phyloP scores from a whole-genome alignment of 2,113 vertebrate genomes.

The Coreoperca whiteheadi region DNA sequence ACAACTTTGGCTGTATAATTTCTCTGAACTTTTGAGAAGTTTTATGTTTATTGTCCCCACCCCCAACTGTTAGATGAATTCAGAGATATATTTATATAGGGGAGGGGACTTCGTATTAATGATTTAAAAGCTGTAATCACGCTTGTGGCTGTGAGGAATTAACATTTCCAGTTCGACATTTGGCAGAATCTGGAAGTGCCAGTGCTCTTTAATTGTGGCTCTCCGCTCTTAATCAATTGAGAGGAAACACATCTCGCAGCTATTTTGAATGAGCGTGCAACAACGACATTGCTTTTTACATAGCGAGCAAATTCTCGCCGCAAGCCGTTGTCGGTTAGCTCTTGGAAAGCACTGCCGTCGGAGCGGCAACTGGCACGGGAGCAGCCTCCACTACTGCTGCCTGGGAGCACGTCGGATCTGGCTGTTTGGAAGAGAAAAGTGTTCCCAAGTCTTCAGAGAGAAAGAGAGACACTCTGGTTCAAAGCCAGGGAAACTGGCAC shows the following conservation, averaged over 20 bases:
- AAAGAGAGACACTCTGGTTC: conserved; percentile 70
- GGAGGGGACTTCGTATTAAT: background rate
- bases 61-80: too few species aligned
- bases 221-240: conserved; percentile 42
- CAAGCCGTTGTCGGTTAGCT: conserved; percentile 72
- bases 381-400: conserved; percentile 62
- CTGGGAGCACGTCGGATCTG: conserved; percentile 76
- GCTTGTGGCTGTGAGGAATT: conserved; percentile 25
- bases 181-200: conserved; percentile 42
- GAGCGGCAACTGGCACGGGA: conserved; percentile 64
- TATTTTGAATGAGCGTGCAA: conserved; percentile 63
- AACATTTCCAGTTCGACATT: conserved; percentile 31
- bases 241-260: conserved; percentile 64
- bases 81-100: conserved; percentile 8
- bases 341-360: conserved; percentile 69
- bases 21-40: too few species aligned
- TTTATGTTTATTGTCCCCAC: too few species aligned
- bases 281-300: conserved; percentile 55
- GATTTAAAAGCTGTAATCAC: conserved; percentile 32
- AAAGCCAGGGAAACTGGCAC: conserved; percentile 79
- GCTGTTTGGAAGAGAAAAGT: conserved; percentile 77
- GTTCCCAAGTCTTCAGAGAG: conserved; percentile 69
- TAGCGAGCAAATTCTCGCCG: conserved; percentile 64
- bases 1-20: too few species aligned
- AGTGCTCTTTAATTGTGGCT: conserved; percentile 50